Evolutionary conservation across 2,797 vertebrate species (phyloP).

Genomic region (Danio aesculapii): DNA sequence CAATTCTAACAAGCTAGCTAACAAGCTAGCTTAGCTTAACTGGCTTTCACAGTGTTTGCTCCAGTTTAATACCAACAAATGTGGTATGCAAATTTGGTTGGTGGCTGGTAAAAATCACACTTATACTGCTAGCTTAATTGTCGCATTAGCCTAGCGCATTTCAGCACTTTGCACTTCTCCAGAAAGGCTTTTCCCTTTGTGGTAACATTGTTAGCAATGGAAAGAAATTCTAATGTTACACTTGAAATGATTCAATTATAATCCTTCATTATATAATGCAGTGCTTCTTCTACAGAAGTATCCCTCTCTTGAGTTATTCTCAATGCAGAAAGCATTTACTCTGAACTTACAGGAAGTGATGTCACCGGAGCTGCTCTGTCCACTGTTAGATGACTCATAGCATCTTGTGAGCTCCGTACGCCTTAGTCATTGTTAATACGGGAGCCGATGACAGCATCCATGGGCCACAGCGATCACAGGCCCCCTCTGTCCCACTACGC

Average conservation of each 20-base stretch:
- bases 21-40: slow-evolving; percentile 28
- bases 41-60: slow-evolving; percentile 56
- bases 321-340: background rate
- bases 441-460: slow-evolving; percentile 19
- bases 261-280: background rate
- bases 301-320: background rate
- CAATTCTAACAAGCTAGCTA: background rate
- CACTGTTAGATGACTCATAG: slow-evolving; percentile 21
- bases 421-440: slow-evolving; percentile 27
- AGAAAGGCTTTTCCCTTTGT: slow-evolving; percentile 4
- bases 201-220: background rate
- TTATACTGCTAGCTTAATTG: slow-evolving; percentile 21
- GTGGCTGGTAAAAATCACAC: background rate
- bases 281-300: background rate
- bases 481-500: slow-evolving; percentile 15
- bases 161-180: background rate
- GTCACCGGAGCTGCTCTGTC: too few species aligned
- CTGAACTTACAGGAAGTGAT: slow-evolving; percentile 35
- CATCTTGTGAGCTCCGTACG: slow-evolving; percentile 17
- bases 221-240: background rate
- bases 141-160: background rate
- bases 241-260: slow-evolving; percentile 1
- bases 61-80: slow-evolving; percentile 41
- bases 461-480: slow-evolving; percentile 4
- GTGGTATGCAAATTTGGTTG: slow-evolving; percentile 20